phyloP scores from a whole-genome alignment of 2,888 invertebrate species.

The Cantharis rustica region DNA sequence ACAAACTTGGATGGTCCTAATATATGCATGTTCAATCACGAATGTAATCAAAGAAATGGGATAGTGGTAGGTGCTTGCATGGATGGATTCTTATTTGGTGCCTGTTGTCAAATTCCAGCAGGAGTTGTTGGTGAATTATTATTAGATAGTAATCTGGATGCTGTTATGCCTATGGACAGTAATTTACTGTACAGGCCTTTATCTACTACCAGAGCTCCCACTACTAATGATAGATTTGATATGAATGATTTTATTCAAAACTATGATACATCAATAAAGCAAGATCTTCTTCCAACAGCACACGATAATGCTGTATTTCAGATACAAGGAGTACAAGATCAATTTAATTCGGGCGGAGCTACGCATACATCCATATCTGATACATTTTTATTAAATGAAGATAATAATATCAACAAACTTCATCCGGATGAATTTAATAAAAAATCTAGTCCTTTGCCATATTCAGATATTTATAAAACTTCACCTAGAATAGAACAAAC shows the following conservation, averaged over 20 bases:
- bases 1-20: constrained; percentile 70
- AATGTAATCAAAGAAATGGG: constrained; percentile 79
- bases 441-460: constrained; percentile 29
- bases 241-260: not conserved
- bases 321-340: constrained; percentile 39
- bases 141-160: constrained; percentile 37
- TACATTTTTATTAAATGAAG: constrained; percentile 64
- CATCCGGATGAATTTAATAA: constrained; percentile 47
- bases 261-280: not conserved
- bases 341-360: constrained; percentile 48
- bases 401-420: constrained; percentile 57
- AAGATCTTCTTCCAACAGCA: constrained; percentile 47
- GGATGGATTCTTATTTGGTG: constrained; percentile 91
- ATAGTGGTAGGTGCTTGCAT: constrained; percentile 88
- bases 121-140: constrained; percentile 51
- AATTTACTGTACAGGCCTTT: constrained; percentile 21
- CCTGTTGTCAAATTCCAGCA: constrained; percentile 80
- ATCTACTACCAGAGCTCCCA: constrained; percentile 23
- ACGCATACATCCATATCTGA: constrained; percentile 61
- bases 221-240: constrained; percentile 5
- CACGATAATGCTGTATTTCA: constrained; percentile 51
- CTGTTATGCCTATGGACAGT: constrained; percentile 39
- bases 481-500: constrained; percentile 39
- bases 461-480: constrained; percentile 44
- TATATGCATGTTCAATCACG: constrained; percentile 93